Percentiles rank a stretch among this genome's conserved stretches.
phyloP scores from a whole-genome alignment of 2,888 invertebrate species.

The Habroteleia sp. region DNA sequence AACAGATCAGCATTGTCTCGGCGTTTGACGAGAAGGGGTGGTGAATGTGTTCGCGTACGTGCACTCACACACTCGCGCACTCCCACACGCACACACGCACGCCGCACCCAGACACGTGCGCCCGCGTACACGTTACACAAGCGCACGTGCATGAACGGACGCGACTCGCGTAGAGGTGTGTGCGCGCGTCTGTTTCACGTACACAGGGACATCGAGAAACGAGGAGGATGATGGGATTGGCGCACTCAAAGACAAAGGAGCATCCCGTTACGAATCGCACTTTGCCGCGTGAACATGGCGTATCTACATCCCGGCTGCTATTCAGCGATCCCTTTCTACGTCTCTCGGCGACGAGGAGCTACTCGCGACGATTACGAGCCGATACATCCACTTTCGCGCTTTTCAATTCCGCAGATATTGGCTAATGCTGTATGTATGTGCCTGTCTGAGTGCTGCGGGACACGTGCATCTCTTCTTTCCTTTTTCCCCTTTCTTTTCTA shows the following conservation, averaged over 20 bases:
- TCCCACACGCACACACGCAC: slow-evolving; percentile 1
- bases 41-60: not conserved
- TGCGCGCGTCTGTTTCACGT: slow-evolving; percentile 44
- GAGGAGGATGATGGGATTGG: slow-evolving; percentile 65
- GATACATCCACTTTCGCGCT: slow-evolving; percentile 77
- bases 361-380: slow-evolving; percentile 74
- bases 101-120: not conserved
- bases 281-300: slow-evolving; percentile 77
- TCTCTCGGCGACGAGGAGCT: slow-evolving; percentile 49
- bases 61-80: too few species aligned
- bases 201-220: slow-evolving; percentile 34
- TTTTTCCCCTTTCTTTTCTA: not conserved
- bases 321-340: slow-evolving; percentile 67
- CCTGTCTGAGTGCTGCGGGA: slow-evolving; percentile 42
- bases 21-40: slow-evolving; percentile 57
- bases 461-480: slow-evolving; percentile 24
- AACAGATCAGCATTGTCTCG: slow-evolving; percentile 76
- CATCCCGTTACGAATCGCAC: slow-evolving; percentile 79
- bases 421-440: slow-evolving; percentile 52
- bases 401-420: slow-evolving; percentile 72
- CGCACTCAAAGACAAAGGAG: slow-evolving; percentile 77
- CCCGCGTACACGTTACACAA: not conserved
- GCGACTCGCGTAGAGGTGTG: slow-evolving; percentile 15
- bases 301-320: slow-evolving; percentile 78
- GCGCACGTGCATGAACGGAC: not conserved